phyloP scores from a whole-genome alignment of 2,113 vertebrate species.

The Brachyistius frenatus region DNA sequence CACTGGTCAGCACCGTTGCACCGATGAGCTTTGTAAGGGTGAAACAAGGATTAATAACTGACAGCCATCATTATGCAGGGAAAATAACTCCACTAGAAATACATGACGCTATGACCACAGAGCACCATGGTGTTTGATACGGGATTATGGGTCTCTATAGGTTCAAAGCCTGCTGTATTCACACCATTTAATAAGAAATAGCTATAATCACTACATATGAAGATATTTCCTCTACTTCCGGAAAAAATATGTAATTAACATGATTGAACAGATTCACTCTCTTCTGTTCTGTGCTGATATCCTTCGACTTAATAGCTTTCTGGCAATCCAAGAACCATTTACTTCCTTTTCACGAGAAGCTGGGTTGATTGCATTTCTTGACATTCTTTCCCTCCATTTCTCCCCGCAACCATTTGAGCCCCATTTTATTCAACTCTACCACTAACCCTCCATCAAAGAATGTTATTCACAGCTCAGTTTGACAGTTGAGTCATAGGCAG shows the following conservation, averaged over 20 bases:
- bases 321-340: background rate
- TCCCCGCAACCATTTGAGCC: constrained; percentile 1
- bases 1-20: too few relatives aligned
- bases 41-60: too few relatives aligned
- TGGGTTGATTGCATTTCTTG: constrained; percentile 12
- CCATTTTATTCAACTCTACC: constrained; percentile 7
- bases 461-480: constrained; percentile 25
- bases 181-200: background rate
- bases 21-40: too few relatives aligned
- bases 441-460: constrained; percentile 16
- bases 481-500: constrained; percentile 15
- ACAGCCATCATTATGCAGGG: too few relatives aligned
- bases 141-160: too few relatives aligned
- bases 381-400: constrained; percentile 6
- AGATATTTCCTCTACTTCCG: background rate
- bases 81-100: too few relatives aligned
- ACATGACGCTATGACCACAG: too few relatives aligned
- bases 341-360: constrained; percentile 12
- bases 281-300: background rate
- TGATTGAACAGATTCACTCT: background rate
- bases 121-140: too few relatives aligned
- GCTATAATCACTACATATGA: background rate
- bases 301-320: background rate
- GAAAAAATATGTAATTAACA: background rate
- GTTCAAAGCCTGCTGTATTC: too few relatives aligned